Base-by-base conservation (phyloP, 2,888 invertebrate genomes). In the Abrostola tripartita region DNA sequence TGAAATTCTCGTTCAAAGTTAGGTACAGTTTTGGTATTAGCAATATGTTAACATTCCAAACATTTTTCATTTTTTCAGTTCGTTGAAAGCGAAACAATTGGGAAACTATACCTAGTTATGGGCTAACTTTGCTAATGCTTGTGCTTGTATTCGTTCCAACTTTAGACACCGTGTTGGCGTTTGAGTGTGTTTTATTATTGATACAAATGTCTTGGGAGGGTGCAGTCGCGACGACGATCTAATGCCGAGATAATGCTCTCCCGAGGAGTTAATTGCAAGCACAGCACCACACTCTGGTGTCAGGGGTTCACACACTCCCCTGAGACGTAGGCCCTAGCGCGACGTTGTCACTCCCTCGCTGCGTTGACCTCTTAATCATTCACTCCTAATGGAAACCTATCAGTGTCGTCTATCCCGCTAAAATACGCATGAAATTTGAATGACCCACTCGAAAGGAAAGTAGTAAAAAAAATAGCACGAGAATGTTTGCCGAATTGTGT, bases 261-360 rank as follows among this genome's bases (percentile, higher is more conserved):
- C 90, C 90, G 88, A 86, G 91, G 88, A 92, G 92, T 92, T 94
- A 94, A 94, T 93, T 93, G 92, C 88, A 89, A 92, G 90, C 91
- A 87, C 81, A 87, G 92, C 88, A 90, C 87, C 89, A 86, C 90
- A 92, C 88, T 89, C 86, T 75, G 82, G 83, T 85, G 84, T 81
- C 85, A 74, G 85, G 88, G 87, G 84, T 78, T 69, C 76, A 68
- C 77, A 67, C 80, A 54, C 79, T 89, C 90, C 92, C 93, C 71
- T 68, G 86, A 84, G 81, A 76, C 73, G 38, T 11, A 62, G 52
- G 68, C 71, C 65, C 82, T 66, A 54, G 64, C 63, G 54, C 62
- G 62, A 71, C 42, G 54, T 56, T 68, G 68, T 74, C 74, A 78
- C 74, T 76, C 78, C 79, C 81, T 79, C 78, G 82, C 79, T 70